These are phyloP conservation scores for Tragelaphus imberbis DNA, from an alignment of 2,113 vertebrate species.

Conservation along the genomic window DNA sequence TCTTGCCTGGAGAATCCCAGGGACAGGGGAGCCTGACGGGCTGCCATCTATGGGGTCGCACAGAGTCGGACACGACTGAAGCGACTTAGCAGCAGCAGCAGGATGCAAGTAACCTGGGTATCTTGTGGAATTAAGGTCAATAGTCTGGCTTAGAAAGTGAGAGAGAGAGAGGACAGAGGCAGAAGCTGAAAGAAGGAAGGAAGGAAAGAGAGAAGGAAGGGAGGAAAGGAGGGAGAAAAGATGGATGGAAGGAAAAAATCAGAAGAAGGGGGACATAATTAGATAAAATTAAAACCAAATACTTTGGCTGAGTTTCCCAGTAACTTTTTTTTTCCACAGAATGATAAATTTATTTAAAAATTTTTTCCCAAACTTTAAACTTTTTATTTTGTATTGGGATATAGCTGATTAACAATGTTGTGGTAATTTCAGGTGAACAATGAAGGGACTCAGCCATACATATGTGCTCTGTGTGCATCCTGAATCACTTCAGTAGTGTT, in stretches of 20 bases:
- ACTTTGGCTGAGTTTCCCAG: neutral
- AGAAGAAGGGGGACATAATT: neutral
- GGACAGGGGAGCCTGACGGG: too few relatives aligned
- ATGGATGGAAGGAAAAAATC: neutral
- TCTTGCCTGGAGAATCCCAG: too few relatives aligned
- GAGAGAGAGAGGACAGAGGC: neutral
- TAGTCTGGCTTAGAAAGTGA: neutral
- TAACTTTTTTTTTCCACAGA: neutral
- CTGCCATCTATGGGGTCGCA: too few relatives aligned
- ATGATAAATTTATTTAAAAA: neutral
- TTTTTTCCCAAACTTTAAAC: neutral
- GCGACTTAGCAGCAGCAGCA: too few relatives aligned
- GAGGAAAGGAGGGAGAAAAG: neutral
- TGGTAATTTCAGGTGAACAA: neutral
- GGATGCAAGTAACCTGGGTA: neutral
- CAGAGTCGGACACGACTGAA: too few relatives aligned
- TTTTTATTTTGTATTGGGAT: neutral
- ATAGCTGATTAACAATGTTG: neutral
- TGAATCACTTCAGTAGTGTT: neutral
- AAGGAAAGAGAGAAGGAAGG: neutral
- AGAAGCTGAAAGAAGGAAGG: neutral
- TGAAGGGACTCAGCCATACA: neutral
- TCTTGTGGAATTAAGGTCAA: neutral
- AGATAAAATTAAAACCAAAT: neutral
- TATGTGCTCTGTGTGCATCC: neutral